Percentiles rank a stretch among this genome's conserved stretches.
Conservation (phyloP, 2,797 vertebrate genomes). For the Orientallactaga sibirica region DNA sequence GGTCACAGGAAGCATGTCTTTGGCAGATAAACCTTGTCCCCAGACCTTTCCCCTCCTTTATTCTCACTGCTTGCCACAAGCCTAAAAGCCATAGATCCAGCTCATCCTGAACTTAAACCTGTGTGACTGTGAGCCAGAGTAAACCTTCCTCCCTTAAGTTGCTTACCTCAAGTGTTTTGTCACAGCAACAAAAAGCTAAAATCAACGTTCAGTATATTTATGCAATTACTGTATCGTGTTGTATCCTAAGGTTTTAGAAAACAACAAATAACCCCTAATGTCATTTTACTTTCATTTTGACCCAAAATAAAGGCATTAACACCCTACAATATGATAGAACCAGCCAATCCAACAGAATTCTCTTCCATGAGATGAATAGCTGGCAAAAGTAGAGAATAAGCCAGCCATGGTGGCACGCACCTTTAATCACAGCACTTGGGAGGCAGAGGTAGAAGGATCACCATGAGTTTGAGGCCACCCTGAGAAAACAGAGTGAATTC, state of each 20-base stretch:
- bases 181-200: neutral
- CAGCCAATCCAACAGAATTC: neutral
- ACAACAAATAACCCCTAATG: conserved; percentile 11
- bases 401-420: no score
- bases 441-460: no score
- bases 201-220: neutral
- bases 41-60: neutral
- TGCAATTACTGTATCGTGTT: neutral
- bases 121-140: neutral
- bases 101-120: neutral
- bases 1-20: neutral
- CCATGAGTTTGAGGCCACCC: no score
- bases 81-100: neutral
- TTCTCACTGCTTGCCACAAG: neutral
- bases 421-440: no score
- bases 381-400: no score
- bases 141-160: no score
- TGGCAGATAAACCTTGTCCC: neutral
- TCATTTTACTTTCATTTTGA: conserved; percentile 35
- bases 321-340: neutral
- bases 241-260: neutral
- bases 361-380: no score
- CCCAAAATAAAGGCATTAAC: conserved; percentile 10
- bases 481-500: no score
- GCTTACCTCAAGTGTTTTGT: neutral